Evolutionary conservation across 2,888 invertebrate genomes (phyloP), one percentile per base, ranked within the genome.

Genomic region (Oligia latruncula): DNA sequence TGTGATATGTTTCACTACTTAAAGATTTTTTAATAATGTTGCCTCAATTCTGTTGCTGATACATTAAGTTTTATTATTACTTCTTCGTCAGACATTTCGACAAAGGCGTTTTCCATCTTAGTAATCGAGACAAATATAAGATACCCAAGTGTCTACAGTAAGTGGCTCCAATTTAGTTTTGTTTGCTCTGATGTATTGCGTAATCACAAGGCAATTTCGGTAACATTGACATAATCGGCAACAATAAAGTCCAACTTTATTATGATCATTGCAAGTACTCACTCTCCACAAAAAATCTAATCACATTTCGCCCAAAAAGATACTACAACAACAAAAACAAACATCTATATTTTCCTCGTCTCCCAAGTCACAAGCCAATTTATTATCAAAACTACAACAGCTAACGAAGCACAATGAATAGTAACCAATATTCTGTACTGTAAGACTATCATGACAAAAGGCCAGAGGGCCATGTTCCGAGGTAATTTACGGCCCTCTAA

Each of bases 401-500:
- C 83, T 87, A 84, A 89, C 83, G 80, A 86, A 84, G 78, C 80
- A 78, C 75, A 86, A 80, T 86, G 77, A 83, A 89, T 86, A 80
- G 78, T 86, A 81, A 87, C 89, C 89, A 88, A 88, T 84, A 83
- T 88, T 78, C 74, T 71, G 74, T 88, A 81, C 81, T 80, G 77
- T 85, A 88, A 90, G 90, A 89, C 91, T 92, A 90, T 91, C 90
- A 90, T 91, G 92, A 91, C 91, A 92, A 90, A 91, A 89, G 89
- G 87, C 81, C 90, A 92, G 90, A 91, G 89, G 88, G 88, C 81
- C 86, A 74, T 84, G 88, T 86, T 89, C 86, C 66, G 88, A 90
- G 91, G 91, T 93, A 92, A 93, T 93, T 93, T 93, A 93, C 91
- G 90, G 87, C 84, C 81, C 82, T 84, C 85, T 71, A 88, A 89